Percentiles rank a stretch among this genome's conserved stretches.
Evolutionary conservation across 2,888 invertebrate species (phyloP).

Genomic region (Eumerus sabulonum): DNA sequence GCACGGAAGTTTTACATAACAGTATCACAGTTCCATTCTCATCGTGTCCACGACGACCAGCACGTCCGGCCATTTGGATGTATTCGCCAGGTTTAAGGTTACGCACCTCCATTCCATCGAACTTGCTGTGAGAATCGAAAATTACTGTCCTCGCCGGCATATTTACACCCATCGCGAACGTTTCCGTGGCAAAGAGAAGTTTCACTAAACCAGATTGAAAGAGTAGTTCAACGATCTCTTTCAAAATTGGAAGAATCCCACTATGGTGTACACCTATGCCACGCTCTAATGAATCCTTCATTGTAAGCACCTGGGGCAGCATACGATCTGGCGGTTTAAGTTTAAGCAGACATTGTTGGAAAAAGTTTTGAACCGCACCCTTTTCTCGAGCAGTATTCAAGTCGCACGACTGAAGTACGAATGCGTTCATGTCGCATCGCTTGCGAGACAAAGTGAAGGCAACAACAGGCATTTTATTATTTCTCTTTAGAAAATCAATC

Average conservation of each 20-base stretch:
- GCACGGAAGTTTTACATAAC: constrained; percentile 89
- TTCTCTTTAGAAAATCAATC: constrained; percentile 88
- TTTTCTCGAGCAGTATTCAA: constrained; percentile 92
- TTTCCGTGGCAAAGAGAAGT: constrained; percentile 98
- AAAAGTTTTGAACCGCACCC: constrained; percentile 90
- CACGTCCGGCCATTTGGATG: constrained; percentile 99
- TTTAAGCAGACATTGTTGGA: constrained; percentile 89
- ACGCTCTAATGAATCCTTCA: constrained; percentile 86
- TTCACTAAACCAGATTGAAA: constrained; percentile 95
- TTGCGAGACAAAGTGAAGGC: constrained; percentile 93
- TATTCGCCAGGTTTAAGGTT: constrained; percentile 94
- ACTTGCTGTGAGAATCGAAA: constrained; percentile 95
- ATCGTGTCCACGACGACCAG: constrained; percentile 95
- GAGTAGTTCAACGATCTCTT: constrained; percentile 98
- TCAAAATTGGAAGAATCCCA: constrained; percentile 98
- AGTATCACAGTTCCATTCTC: constrained; percentile 97
- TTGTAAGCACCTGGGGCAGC: constrained; percentile 90
- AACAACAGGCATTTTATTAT: constrained; percentile 94
- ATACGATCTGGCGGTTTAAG: constrained; percentile 92
- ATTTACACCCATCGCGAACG: constrained; percentile 99
- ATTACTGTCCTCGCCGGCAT: constrained; percentile 99
- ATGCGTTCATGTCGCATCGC: constrained; percentile 82
- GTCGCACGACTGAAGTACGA: constrained; percentile 84
- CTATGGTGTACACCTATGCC: constrained; percentile 99
- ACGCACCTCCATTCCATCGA: constrained; percentile 90